phyloP scores from a whole-genome alignment of 2,797 vertebrate species.

The Ctenochaetus hawaiiensis region DNA sequence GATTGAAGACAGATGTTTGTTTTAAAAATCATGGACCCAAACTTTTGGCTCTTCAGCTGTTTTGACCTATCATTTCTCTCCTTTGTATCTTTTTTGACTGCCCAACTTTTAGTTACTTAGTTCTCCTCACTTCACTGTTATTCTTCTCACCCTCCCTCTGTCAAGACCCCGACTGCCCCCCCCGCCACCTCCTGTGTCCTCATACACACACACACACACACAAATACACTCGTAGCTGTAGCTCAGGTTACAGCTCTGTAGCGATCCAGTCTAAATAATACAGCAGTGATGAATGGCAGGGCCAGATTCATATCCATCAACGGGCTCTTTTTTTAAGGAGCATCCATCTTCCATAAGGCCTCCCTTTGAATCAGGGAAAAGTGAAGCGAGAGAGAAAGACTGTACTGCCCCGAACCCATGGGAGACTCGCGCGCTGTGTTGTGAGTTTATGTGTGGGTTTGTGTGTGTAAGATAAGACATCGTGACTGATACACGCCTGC shows the following conservation, averaged over 20 bases:
- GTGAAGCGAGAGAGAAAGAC: slow-evolving; percentile 53
- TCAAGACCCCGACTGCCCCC: slow-evolving; percentile 40
- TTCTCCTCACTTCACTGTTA: slow-evolving; percentile 14
- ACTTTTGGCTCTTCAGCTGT: slow-evolving; percentile 12
- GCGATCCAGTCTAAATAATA: slow-evolving; percentile 99
- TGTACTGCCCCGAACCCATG: slow-evolving; percentile 58
- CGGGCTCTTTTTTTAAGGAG: slow-evolving; percentile 84
- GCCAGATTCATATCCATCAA: slow-evolving; percentile 97
- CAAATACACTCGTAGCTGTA: slow-evolving; percentile 46
- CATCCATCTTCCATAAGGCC: slow-evolving; percentile 80
- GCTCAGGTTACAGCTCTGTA: slow-evolving; percentile 99
- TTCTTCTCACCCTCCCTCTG: slow-evolving; percentile 28
- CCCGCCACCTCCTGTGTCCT: slow-evolving; percentile 51
- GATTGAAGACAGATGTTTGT: neutral
- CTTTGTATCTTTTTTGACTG: slow-evolving; percentile 15
- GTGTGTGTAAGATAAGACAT: slow-evolving; percentile 56
- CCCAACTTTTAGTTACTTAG: neutral
- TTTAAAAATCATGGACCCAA: neutral
- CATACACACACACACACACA: slow-evolving; percentile 31
- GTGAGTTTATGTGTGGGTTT: slow-evolving; percentile 37
- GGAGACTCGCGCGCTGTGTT: slow-evolving; percentile 38
- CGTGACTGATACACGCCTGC: slow-evolving; percentile 66
- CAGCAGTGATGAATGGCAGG: slow-evolving; percentile 98
- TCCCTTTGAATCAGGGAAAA: slow-evolving; percentile 77
- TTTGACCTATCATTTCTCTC: slow-evolving; percentile 15